These are phyloP conservation scores for Ptychadena robeensis DNA, from an alignment of 2,797 vertebrate species.

Conservation along the genomic window DNA sequence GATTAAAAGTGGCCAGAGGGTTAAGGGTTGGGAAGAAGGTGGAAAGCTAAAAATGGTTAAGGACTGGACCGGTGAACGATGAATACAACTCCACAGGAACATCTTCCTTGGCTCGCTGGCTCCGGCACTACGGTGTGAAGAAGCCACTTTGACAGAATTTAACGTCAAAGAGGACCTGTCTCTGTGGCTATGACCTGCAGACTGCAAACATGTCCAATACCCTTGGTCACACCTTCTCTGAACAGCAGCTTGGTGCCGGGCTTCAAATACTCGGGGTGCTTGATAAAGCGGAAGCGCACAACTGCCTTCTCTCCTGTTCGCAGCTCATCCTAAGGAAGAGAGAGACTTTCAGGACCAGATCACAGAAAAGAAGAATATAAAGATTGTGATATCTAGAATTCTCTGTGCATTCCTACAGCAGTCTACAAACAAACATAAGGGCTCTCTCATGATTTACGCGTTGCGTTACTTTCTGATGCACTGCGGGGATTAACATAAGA, in stretches of 20 bases:
- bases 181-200: slow-evolving; percentile 80
- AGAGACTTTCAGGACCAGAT: slow-evolving; percentile 10
- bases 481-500: no score
- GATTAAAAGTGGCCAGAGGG: neutral
- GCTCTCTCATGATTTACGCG: no score
- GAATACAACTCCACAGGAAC: neutral
- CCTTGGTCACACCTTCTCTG: slow-evolving; percentile 95
- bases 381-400: no score
- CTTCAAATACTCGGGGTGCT: slow-evolving; percentile 97
- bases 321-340: slow-evolving; percentile 84
- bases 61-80: neutral
- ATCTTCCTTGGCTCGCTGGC: slow-evolving; percentile 9
- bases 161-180: neutral
- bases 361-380: no score
- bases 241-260: slow-evolving; percentile 95
- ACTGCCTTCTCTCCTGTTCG: slow-evolving; percentile 96
- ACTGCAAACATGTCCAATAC: slow-evolving; percentile 93
- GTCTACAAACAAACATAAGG: no score
- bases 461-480: no score
- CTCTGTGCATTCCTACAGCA: no score
- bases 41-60: neutral
- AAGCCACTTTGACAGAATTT: neutral
- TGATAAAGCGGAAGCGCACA: slow-evolving; percentile 93
- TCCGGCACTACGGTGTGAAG: slow-evolving; percentile 1
- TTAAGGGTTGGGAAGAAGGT: neutral